A percentile compares a stretch with the other conserved stretches of the same genome.
Conservation (phyloP, 2,888 invertebrate species). For the Acheta domesticus region DNA sequence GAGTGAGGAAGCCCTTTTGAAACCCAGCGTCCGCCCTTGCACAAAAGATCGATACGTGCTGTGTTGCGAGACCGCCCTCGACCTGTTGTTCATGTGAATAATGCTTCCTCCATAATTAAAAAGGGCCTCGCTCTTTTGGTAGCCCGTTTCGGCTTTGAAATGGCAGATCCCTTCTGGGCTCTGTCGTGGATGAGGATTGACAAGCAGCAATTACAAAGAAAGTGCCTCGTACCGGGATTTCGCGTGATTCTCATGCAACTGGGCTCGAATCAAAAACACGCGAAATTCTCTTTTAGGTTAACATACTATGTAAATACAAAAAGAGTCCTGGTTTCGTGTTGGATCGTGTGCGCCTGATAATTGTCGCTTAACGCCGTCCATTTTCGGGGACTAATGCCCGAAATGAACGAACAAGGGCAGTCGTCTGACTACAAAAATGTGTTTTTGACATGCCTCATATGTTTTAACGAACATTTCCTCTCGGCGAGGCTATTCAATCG, state of each 20-base stretch:
- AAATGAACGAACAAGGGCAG: too few relatives aligned
- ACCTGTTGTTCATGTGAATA: too few relatives aligned
- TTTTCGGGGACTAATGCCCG: too few relatives aligned
- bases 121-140: too few relatives aligned
- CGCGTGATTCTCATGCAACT: not conserved
- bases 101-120: too few relatives aligned
- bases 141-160: too few relatives aligned
- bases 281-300: conserved; percentile 6
- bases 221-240: not conserved
- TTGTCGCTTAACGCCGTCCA: not conserved
- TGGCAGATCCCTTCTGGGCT: too few relatives aligned
- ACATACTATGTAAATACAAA: conserved; percentile 2
- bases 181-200: not conserved
- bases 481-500: too few relatives aligned
- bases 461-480: too few relatives aligned
- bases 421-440: too few relatives aligned
- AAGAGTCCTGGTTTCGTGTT: not conserved
- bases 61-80: not conserved
- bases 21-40: not conserved
- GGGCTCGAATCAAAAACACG: not conserved
- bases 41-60: not conserved
- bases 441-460: too few relatives aligned
- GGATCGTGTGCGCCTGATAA: not conserved
- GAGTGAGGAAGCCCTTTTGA: not conserved
- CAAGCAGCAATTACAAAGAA: not conserved